phyloP scores from a whole-genome alignment of 1,140 invertebrate species.

The Lordiphosa mommai region DNA sequence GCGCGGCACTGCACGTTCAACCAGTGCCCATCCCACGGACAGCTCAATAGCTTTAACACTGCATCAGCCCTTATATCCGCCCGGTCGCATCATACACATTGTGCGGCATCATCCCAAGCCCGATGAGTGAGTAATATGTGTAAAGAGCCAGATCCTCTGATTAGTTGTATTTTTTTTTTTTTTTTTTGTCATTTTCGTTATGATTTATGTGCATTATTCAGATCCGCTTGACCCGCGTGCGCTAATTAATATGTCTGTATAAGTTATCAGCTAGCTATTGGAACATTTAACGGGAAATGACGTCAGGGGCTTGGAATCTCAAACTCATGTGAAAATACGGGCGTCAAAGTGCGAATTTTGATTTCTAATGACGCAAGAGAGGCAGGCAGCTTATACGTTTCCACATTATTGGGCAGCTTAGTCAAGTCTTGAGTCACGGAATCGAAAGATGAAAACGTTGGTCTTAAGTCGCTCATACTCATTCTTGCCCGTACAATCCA shows the following conservation, averaged over 20 bases:
- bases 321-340: too few relatives aligned
- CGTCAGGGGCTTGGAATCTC: too few relatives aligned
- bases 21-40: slow-evolving; percentile 85
- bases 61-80: slow-evolving; percentile 91
- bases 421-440: too few relatives aligned
- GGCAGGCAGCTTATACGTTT: too few relatives aligned
- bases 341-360: too few relatives aligned
- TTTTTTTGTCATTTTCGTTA: background rate
- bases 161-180: background rate
- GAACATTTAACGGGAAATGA: too few relatives aligned
- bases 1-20: slow-evolving; percentile 81
- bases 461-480: too few relatives aligned
- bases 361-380: too few relatives aligned
- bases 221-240: slow-evolving; percentile 1
- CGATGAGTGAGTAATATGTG: slow-evolving; percentile 85
- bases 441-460: too few relatives aligned
- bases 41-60: slow-evolving; percentile 88
- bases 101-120: slow-evolving; percentile 92
- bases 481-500: too few relatives aligned
- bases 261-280: slow-evolving; percentile 15
- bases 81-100: slow-evolving; percentile 93
- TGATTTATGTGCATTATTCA: too few relatives aligned
- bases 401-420: too few relatives aligned
- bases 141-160: background rate
- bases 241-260: slow-evolving; percentile 16